Percentiles rank a stretch among this genome's conserved stretches.
Evolutionary conservation across 1,140 invertebrate species (phyloP).

Genomic region (Platyura marginata): DNA sequence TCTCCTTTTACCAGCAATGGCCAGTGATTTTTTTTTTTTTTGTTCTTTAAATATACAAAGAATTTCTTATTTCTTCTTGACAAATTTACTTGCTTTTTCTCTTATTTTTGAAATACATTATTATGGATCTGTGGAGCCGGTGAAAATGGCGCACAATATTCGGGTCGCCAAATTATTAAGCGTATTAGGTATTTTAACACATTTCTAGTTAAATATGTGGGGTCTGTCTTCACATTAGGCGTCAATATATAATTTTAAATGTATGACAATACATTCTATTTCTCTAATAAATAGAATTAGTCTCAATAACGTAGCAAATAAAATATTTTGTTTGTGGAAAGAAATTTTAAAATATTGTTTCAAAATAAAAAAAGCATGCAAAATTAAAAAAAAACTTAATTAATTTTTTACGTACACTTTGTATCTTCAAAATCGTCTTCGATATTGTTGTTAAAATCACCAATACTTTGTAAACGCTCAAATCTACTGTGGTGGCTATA

Average conservation of each 20-base stretch:
- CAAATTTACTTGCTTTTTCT: not conserved
- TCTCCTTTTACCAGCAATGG: too few relatives aligned
- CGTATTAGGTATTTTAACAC: too few relatives aligned
- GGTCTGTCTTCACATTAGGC: not conserved
- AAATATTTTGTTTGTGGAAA: not conserved
- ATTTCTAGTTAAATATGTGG: too few relatives aligned
- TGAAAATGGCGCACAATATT: too few relatives aligned
- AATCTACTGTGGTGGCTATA: not conserved
- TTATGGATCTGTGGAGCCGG: too few relatives aligned
- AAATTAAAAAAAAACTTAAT: not conserved
- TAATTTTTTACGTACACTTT: constrained; percentile 1
- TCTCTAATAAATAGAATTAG: not conserved
- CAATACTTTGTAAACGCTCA: not conserved
- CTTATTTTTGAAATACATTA: not conserved
- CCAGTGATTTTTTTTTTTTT: too few relatives aligned
- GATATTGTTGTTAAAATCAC: constrained; percentile 1
- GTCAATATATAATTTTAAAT: not conserved
- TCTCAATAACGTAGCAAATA: not conserved
- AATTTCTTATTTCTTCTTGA: not conserved
- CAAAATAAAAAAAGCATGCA: not conserved
- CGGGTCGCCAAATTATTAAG: too few relatives aligned
- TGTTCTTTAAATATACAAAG: too few relatives aligned
- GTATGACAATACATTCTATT: not conserved
- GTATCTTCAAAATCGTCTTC: not conserved
- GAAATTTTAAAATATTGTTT: not conserved